phyloP scores from a whole-genome alignment of 1,140 invertebrate genomes.

The Papilio helenus region DNA sequence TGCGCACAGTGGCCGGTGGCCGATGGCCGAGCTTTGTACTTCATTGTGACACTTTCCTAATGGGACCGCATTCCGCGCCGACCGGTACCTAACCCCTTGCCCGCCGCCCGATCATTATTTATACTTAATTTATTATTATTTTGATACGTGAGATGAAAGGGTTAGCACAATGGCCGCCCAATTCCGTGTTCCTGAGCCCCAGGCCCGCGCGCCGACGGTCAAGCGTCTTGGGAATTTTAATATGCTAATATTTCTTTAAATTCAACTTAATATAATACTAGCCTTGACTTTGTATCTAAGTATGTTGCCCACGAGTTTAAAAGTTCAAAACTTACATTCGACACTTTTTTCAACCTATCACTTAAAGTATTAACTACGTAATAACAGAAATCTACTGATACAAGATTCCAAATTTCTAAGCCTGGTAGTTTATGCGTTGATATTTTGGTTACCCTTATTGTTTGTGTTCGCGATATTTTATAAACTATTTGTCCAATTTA shows the following conservation, averaged over 20 bases:
- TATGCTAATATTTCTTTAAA: conserved; percentile 30
- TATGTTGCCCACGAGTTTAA: too few relatives aligned
- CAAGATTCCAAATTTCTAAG: too few relatives aligned
- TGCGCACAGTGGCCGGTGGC: not conserved
- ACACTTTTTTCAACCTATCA: too few relatives aligned
- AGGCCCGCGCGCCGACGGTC: conserved; percentile 53
- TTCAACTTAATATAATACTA: conserved; percentile 1
- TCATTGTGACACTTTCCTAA: conserved; percentile 78
- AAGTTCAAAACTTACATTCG: too few relatives aligned
- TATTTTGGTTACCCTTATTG: too few relatives aligned
- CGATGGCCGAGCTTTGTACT: conserved; percentile 58
- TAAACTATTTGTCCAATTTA: too few relatives aligned
- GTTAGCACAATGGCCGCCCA: conserved; percentile 61
- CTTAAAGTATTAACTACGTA: too few relatives aligned
- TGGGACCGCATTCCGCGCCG: conserved; percentile 76
- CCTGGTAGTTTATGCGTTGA: too few relatives aligned
- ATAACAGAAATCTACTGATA: too few relatives aligned
- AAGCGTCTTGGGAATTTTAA: conserved; percentile 39
- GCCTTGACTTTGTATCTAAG: conserved; percentile 5
- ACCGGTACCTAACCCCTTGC: conserved; percentile 69
- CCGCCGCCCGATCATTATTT: conserved; percentile 68
- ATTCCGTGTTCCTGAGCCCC: conserved; percentile 73
- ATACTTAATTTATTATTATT: conserved; percentile 82
- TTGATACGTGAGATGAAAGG: conserved; percentile 80
- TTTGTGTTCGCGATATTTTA: too few relatives aligned